Base-by-base conservation (phyloP, 2,113 vertebrate species). In the Campylorhamphus procurvoides region DNA sequence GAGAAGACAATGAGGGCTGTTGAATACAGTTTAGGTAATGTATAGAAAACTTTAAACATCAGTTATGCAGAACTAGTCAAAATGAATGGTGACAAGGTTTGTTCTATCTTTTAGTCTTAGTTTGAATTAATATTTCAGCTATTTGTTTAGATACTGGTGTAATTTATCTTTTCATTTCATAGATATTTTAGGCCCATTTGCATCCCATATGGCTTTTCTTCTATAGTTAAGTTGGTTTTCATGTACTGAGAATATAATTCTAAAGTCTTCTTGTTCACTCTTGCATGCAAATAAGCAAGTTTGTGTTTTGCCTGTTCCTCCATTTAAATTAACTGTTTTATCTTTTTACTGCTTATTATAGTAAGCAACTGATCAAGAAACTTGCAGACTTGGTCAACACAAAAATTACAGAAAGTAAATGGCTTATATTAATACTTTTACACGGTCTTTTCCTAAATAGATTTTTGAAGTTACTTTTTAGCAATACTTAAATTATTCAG, bases 91-190 rank as follows among this genome's bases (percentile, higher is more conserved):
- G 14, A 81, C 53, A n/a, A 58, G 6, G 0, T 3, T 75, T 35
- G 68, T 2, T 58, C 13, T 67, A 7, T 60, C 31, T 63, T 82
- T 75, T 25, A 56, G 56, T 93, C 7, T 77, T 28, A 6, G 39
- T 78, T 87, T 85, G 73, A 93, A 37, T 67, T 90, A 93, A 56
- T 79, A 63, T 83, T 94, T 93, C 24, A 84, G 8, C 12, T 64
- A 55, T 79, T n/a, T 94, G 7, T 96, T 93, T 73, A 72, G 13
- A 44, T 73, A 25, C 73, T 31, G 69, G 15, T 5, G 25, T 87
- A 60, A 89, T 24, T 13, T 39, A 16, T 76, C 23, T 89, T 69
- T 49, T 46, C 8, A 44, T 90, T 93, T 84, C 17, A 20, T 8
- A 71, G 52, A 59, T 72, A 79, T 84, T 93, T 90, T 91, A 79